Evolutionary conservation across 2,797 vertebrate species (phyloP).

Genomic region (Hippocampus kuda): DNA sequence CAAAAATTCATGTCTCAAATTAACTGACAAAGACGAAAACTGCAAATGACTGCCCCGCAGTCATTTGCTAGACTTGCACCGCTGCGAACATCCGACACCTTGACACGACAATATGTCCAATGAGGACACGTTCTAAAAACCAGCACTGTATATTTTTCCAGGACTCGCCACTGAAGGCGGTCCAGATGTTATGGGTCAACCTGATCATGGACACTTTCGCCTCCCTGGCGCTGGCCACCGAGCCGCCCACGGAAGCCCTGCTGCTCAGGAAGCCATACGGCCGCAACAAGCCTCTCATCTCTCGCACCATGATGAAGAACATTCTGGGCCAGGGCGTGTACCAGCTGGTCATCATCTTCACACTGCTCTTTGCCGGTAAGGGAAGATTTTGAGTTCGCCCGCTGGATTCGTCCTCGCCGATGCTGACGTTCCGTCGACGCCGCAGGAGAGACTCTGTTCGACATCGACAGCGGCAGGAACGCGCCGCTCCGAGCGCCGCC

Average conservation of each 20-base stretch:
- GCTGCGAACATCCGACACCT: too few relatives aligned
- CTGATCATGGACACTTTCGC: slow-evolving; percentile 99
- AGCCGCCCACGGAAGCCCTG: slow-evolving; percentile 93
- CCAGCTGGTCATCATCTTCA: slow-evolving; percentile 90
- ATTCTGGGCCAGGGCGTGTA: slow-evolving; percentile 94
- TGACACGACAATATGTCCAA: too few relatives aligned
- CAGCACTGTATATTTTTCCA: slow-evolving; percentile 35
- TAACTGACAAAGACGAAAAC: too few relatives aligned
- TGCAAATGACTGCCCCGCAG: too few relatives aligned
- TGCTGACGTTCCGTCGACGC: background rate
- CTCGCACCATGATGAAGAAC: slow-evolving; percentile 99
- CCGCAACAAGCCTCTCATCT: slow-evolving; percentile 97
- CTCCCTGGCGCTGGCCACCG: slow-evolving; percentile 93
- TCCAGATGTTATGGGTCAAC: slow-evolving; percentile 99
- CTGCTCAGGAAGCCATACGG: slow-evolving; percentile 93
- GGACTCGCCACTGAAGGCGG: slow-evolving; percentile 97
- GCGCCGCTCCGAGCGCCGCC: slow-evolving; percentile 87
- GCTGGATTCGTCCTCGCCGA: background rate
- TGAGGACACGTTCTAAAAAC: background rate
- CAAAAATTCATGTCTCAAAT: too few relatives aligned
- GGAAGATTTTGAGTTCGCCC: background rate
- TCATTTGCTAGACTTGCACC: too few relatives aligned
- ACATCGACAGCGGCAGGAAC: slow-evolving; percentile 91
- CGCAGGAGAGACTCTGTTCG: slow-evolving; percentile 87
- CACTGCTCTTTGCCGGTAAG: slow-evolving; percentile 92